These are phyloP conservation scores for Drepana falcataria DNA, from an alignment of 2,888 invertebrate species.

Conservation along the genomic window DNA sequence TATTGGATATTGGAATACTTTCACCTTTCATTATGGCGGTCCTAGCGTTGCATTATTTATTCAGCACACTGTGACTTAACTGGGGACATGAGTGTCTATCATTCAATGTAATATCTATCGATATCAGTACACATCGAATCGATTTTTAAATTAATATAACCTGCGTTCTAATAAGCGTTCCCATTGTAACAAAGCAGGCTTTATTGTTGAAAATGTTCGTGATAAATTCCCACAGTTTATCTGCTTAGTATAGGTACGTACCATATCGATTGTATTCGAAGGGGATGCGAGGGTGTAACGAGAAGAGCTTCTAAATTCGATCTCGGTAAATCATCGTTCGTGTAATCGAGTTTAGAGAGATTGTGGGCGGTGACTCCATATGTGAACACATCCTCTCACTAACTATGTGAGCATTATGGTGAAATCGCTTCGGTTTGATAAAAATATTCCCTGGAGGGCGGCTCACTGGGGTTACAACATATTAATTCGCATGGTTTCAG, in stretches of 20 bases:
- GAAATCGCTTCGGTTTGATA: slow-evolving; percentile 37
- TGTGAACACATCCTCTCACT: slow-evolving; percentile 65
- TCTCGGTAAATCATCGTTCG: slow-evolving; percentile 74
- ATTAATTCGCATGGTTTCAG: slow-evolving; percentile 50
- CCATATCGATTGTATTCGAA: slow-evolving; percentile 27
- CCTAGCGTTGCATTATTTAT: slow-evolving; percentile 53
- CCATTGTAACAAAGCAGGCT: slow-evolving; percentile 21
- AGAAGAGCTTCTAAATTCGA: slow-evolving; percentile 67
- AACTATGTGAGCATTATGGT: slow-evolving; percentile 45
- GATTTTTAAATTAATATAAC: slow-evolving; percentile 18
- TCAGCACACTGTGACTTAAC: slow-evolving; percentile 44
- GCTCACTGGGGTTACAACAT: slow-evolving; percentile 61
- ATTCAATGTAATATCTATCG: slow-evolving; percentile 46
- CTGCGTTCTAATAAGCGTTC: slow-evolving; percentile 24
- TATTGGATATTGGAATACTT: slow-evolving; percentile 60
- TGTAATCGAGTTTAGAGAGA: slow-evolving; percentile 74
- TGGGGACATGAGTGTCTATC: slow-evolving; percentile 50
- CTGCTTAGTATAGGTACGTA: slow-evolving; percentile 26
- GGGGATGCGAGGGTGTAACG: slow-evolving; percentile 59
- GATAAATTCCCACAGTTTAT: slow-evolving; percentile 33
- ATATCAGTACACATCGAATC: slow-evolving; percentile 7
- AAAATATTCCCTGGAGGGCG: slow-evolving; percentile 56
- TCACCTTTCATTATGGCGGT: slow-evolving; percentile 59
- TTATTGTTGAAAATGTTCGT: slow-evolving; percentile 29
- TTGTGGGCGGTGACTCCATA: slow-evolving; percentile 70